Evolutionary conservation across 2,888 invertebrate genomes (phyloP).

Genomic region (Polietes domitor): DNA sequence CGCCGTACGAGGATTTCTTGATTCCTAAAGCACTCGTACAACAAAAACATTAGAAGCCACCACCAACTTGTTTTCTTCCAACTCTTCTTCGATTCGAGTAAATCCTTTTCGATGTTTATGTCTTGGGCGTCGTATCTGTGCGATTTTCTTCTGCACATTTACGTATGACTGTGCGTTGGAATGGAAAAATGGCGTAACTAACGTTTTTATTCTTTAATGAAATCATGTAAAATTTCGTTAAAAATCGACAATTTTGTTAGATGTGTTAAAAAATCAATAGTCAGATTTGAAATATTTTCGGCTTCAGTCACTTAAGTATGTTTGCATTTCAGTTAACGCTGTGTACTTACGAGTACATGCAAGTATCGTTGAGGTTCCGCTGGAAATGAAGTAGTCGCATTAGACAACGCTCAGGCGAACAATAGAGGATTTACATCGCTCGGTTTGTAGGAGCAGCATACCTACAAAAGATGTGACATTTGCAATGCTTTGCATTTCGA

Average conservation of each 20-base stretch:
- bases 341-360: no score
- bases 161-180: background rate
- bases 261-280: no score
- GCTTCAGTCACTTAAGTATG: no score
- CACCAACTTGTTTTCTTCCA: background rate
- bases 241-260: no score
- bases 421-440: background rate
- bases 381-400: slow-evolving; percentile 3
- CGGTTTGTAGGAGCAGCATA: background rate
- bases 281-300: no score
- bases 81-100: slow-evolving; percentile 15
- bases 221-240: no score
- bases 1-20: background rate
- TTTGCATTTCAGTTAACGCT: no score
- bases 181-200: no score
- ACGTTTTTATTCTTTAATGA: no score
- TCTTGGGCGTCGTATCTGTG: slow-evolving; percentile 9
- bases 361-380: background rate
- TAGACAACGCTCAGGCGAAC: background rate
- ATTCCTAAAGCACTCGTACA: background rate
- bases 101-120: slow-evolving; percentile 42
- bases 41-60: background rate
- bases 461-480: background rate
- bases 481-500: background rate
- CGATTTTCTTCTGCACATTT: background rate